Evolutionary conservation across 2,113 vertebrate species (phyloP), one percentile per base, ranked within the genome.

Genomic region (Chrysochloris asiatica): DNA sequence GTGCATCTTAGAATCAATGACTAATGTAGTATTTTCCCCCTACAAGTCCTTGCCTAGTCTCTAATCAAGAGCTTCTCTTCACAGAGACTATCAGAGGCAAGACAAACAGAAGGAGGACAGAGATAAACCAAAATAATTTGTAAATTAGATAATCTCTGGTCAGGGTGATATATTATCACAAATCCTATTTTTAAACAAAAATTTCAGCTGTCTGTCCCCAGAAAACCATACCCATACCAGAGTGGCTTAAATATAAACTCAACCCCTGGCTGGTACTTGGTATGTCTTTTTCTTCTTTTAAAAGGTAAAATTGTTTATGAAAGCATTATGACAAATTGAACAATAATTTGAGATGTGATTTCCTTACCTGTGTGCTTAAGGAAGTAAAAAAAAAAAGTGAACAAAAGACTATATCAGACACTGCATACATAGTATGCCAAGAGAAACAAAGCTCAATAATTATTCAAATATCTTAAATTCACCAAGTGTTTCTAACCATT

Each of bases 111-210:
- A 89, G 48, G n/a, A 43, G 89, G 10, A 89, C 21, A 86, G 12
- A 52, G 14, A 91, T 14, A 81, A 93, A 45, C 36, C 71, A 90
- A 90, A 83, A 38, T 50, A 45, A 83, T 73, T 54, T 82, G 14
- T 30, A 89, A 69, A 82, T 8, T 87, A 56, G 67, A 94, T 93
- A 52, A 86, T 90, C 28, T 88, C 65, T n/a, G 8, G 47, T 78
- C 76, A 83, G 52, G 36, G 12, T 33, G 17, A 8, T 24, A 72
- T 73, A 50, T n/a, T 48, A 83, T 33, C 48, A 76, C 33, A 84
- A 50, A 95, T 63, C 4, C 9, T 93, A 52, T 52, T 13, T 45
- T 52, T 93, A 77, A 92, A 86, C 17, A 22, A n/a, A n/a, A n/a
- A n/a, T n/a, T n/a, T n/a, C n/a, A n/a, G n/a, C n/a, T 90, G 0